Conservation (phyloP, 2,888 invertebrate genomes). For the Harpalus rubripes region DNA sequence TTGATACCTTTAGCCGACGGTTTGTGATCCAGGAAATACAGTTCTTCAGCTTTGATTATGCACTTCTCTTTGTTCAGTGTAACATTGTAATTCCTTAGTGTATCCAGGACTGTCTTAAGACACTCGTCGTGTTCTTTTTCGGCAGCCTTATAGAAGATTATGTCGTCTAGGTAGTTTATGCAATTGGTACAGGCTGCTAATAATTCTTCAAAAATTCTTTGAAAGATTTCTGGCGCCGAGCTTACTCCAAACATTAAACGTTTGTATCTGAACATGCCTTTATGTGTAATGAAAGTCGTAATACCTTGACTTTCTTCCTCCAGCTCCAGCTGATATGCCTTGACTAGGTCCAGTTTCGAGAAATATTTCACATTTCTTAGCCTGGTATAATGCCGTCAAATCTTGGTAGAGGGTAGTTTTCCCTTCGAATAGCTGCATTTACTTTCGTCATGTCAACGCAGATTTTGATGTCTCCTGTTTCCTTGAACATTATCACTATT, state of each 20-base stretch:
- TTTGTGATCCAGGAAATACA: slow-evolving; percentile 70
- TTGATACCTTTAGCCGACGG: slow-evolving; percentile 6
- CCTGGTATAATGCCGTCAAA: slow-evolving; percentile 70
- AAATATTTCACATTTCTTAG: slow-evolving; percentile 55
- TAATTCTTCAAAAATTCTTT: slow-evolving; percentile 71
- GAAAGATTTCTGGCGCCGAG: slow-evolving; percentile 72
- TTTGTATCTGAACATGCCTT: slow-evolving; percentile 72
- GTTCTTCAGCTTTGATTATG: slow-evolving; percentile 63
- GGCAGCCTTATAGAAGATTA: too few species aligned
- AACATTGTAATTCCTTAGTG: slow-evolving; percentile 69
- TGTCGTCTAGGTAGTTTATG: slow-evolving; percentile 69
- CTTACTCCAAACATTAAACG: slow-evolving; percentile 74
- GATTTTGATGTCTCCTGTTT: slow-evolving; percentile 72
- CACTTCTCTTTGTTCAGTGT: slow-evolving; percentile 72
- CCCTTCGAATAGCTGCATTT: slow-evolving; percentile 70
- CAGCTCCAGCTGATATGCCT: too few species aligned
- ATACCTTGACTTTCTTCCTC: too few species aligned
- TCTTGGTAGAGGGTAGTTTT: slow-evolving; percentile 71
- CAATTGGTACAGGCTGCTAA: slow-evolving; percentile 71
- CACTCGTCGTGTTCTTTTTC: background rate
- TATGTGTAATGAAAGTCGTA: too few species aligned
- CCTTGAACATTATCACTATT: slow-evolving; percentile 72
- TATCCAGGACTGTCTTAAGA: slow-evolving; percentile 69
- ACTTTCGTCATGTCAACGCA: slow-evolving; percentile 71
- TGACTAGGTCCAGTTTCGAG: too few species aligned